phyloP scores from a whole-genome alignment of 1,140 invertebrate genomes.

The Venturia canescens region DNA sequence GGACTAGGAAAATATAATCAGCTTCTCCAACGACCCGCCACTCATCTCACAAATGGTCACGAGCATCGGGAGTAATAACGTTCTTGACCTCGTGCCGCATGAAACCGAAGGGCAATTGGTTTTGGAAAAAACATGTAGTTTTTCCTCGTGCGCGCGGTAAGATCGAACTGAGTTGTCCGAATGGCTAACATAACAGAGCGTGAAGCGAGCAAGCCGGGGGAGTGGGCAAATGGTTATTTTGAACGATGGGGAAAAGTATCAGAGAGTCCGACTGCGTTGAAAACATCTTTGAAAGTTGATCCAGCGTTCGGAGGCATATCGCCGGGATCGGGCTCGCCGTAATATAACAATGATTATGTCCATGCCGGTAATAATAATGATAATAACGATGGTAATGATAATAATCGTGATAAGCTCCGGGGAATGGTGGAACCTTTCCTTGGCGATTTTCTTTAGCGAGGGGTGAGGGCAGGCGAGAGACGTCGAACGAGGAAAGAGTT shows the following conservation, averaged over 20 bases:
- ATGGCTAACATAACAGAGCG: not conserved
- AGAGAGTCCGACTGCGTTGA: not conserved
- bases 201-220: not conserved
- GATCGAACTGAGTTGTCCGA: not conserved
- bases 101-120: too few relatives aligned
- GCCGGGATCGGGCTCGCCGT: not conserved
- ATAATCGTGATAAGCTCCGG: constrained; percentile 55
- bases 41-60: too few relatives aligned
- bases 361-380: constrained; percentile 24
- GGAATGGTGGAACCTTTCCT: constrained; percentile 55
- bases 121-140: not conserved
- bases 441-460: constrained; percentile 33
- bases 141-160: not conserved
- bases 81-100: too few relatives aligned
- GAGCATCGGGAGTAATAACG: too few relatives aligned
- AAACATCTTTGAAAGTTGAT: constrained; percentile 4
- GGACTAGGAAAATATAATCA: too few relatives aligned
- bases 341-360: constrained; percentile 37
- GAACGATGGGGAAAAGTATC: not conserved
- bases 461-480: constrained; percentile 13
- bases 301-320: not conserved
- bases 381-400: constrained; percentile 57
- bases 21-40: too few relatives aligned
- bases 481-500: constrained; percentile 35
- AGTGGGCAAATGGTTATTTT: not conserved